These are phyloP conservation scores for Thymelicus acteon DNA, from an alignment of 2,888 invertebrate species.

Conservation along the genomic window DNA sequence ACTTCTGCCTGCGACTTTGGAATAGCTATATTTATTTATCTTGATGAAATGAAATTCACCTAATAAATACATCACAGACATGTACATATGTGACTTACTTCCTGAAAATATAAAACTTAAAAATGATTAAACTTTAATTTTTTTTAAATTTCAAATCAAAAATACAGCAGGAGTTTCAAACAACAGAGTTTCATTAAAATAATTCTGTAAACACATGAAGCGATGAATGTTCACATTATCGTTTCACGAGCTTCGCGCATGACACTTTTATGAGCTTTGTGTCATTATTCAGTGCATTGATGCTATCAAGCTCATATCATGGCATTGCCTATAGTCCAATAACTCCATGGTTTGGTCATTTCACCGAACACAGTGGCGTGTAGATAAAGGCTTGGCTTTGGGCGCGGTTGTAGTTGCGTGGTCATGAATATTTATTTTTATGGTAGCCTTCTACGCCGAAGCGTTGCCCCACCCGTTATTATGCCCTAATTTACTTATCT, in stretches of 20 bases:
- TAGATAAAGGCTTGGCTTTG: constrained; percentile 68
- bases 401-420: constrained; percentile 67
- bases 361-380: constrained; percentile 58
- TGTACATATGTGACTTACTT: too few relatives aligned
- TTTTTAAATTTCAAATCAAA: too few relatives aligned
- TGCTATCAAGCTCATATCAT: constrained; percentile 20
- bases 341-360: constrained; percentile 1
- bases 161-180: too few relatives aligned
- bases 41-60: too few relatives aligned
- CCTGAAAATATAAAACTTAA: too few relatives aligned
- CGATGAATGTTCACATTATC: background rate
- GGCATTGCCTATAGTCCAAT: constrained; percentile 7
- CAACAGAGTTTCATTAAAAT: background rate
- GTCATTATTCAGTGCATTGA: constrained; percentile 25
- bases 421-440: constrained; percentile 74
- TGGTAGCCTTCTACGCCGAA: constrained; percentile 56
- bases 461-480: constrained; percentile 55
- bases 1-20: too few relatives aligned
- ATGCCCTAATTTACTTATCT: constrained; percentile 48
- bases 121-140: too few relatives aligned
- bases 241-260: background rate
- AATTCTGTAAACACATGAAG: background rate
- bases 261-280: background rate
- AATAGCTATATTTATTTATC: too few relatives aligned
- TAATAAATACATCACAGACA: too few relatives aligned